Evolutionary conservation across 2,113 vertebrate species (phyloP), one percentile per base, ranked within the genome.

Genomic region (Apteryx mantelli): DNA sequence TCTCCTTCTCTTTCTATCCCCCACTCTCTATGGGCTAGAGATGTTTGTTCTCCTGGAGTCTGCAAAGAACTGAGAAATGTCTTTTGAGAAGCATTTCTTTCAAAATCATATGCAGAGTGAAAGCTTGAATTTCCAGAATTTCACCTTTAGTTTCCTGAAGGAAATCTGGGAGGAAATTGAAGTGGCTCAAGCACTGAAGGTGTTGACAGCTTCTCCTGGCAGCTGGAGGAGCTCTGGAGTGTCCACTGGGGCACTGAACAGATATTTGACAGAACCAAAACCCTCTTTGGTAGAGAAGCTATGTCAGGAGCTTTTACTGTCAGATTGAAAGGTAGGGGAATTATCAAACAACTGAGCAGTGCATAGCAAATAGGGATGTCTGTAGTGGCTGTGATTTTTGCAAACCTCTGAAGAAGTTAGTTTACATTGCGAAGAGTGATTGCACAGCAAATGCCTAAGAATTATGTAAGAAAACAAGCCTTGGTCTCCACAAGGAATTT

Each of bases 11-110:
- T 1, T 0, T 36, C 40, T 38, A 9, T 38, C 19, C 22, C 42
- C 22, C 1, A 1, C 19, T 65, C 1, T 1, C 34, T 7, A 25
- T 0, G 1, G 68, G 25, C 36, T 32, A 52, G 34, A 74, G 34
- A 21, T 34, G 19, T 52, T 71, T 61, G 2, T 28, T 65, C 18
- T 86, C 18, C 48, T 56, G 40, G 15, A 19, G 34, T 53, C 32
- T 55, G 56, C 22, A 77, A 76, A 46, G 66, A 82, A 80, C 7
- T 32, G 17, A 86, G 30, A 71, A 95, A 75, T 55, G 40, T 32
- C 19, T 88, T 82, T 71, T 88, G n/a, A 86, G 58, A 12, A 25
- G 15, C 6, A 6, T 7, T 73, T 85, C 20, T 24, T 64, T 90
- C 19, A 58, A 85, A 86, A 52, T 15, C 38, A 42, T 52, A 16